These are phyloP conservation scores for Holothuria scabra DNA, from an alignment of 53 echinoderm and acorn worm genomes.

Conservation along the genomic window DNA sequence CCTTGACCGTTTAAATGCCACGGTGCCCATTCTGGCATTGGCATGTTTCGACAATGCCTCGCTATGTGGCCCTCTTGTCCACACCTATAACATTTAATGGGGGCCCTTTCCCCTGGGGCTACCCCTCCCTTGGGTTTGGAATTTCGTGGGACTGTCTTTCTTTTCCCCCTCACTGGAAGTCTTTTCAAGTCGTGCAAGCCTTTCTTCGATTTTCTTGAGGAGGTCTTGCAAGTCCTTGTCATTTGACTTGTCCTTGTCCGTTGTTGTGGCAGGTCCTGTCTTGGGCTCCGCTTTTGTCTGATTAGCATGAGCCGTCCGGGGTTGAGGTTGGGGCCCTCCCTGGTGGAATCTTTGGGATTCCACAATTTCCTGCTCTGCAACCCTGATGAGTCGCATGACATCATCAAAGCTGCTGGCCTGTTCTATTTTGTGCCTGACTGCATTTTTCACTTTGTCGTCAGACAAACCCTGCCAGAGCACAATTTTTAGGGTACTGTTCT, in stretches of 20 bases:
- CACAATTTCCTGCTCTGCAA: constrained; percentile 2
- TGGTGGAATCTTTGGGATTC: background rate
- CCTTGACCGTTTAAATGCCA: constrained; percentile 13
- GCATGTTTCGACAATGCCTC: background rate
- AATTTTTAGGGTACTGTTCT: constrained; percentile 5
- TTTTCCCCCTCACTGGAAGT: too few relatives aligned
- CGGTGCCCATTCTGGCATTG: constrained; percentile 4
- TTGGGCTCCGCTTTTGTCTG: background rate
- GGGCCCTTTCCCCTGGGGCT: background rate
- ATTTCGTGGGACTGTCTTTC: too few relatives aligned
- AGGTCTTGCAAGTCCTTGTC: too few relatives aligned
- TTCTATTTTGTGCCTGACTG: background rate
- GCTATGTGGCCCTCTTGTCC: constrained; percentile 6
- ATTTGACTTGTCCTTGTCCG: background rate
- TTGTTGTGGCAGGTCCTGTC: background rate
- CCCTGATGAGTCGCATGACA: background rate
- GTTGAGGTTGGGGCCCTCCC: background rate
- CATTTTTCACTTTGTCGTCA: constrained; percentile 3
- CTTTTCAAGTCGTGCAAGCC: background rate
- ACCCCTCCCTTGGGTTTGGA: too few relatives aligned
- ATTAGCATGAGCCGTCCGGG: background rate
- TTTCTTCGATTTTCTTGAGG: background rate
- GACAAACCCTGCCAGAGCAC: constrained; percentile 12
- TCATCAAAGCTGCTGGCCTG: background rate
- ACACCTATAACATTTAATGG: constrained; percentile 4